A percentile compares a stretch with the other conserved stretches of the same genome.
These are phyloP conservation scores for Hipposideros larvatus DNA, from an alignment of 2,797 vertebrate species.

Conservation along the genomic window DNA sequence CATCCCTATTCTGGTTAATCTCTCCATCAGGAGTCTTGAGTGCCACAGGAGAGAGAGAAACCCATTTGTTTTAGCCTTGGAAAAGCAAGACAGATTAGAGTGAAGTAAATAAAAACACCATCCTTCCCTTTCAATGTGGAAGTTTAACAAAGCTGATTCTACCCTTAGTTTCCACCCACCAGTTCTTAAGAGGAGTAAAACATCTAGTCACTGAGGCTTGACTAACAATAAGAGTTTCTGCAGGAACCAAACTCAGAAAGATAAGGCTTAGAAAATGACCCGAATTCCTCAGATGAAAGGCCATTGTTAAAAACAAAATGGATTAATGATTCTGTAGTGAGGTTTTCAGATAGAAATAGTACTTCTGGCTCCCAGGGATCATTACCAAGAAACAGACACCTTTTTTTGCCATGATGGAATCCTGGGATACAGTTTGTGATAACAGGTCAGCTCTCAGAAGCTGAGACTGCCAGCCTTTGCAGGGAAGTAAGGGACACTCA, in stretches of 20 bases:
- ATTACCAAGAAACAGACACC: neutral
- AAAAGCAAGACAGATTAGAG: neutral
- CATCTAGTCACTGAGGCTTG: neutral
- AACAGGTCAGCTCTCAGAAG: neutral
- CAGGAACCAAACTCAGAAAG: constrained; percentile 26
- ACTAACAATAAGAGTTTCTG: neutral
- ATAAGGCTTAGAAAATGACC: neutral
- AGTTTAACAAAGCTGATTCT: neutral
- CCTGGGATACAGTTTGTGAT: neutral
- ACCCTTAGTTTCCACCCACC: neutral
- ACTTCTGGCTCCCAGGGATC: neutral
- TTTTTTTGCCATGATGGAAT: neutral
- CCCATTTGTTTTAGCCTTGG: neutral
- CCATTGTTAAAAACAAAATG: neutral
- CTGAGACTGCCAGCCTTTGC: neutral
- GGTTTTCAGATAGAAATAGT: neutral
- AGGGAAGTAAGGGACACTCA: constrained; percentile 68
- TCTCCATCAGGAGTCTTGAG: neutral
- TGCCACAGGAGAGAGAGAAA: constrained; percentile 7
- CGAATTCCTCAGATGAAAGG: constrained; percentile 3
- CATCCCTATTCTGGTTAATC: constrained; percentile 25
- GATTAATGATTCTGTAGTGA: neutral
- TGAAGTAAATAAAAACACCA: neutral
- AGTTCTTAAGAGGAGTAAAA: neutral
- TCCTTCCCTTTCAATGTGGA: neutral